These are phyloP conservation scores for Pogoniulus pusillus DNA, from an alignment of 2,797 vertebrate genomes.

Conservation along the genomic window DNA sequence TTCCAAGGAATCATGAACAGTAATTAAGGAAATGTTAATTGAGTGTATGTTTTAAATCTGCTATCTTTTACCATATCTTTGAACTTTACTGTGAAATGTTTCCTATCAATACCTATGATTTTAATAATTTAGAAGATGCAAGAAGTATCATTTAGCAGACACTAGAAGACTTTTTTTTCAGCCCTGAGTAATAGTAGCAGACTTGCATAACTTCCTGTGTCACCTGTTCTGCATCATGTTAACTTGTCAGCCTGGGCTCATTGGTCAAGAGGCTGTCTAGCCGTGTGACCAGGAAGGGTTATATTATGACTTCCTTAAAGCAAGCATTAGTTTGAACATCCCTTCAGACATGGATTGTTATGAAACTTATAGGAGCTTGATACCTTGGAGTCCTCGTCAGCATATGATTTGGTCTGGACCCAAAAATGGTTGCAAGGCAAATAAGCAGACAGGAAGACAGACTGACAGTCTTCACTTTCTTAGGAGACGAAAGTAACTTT, in stretches of 20 bases:
- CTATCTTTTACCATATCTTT: not conserved
- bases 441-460: not conserved
- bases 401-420: not conserved
- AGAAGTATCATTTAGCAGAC: not conserved
- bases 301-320: not conserved
- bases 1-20: not conserved
- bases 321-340: not conserved
- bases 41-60: not conserved
- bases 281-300: not conserved
- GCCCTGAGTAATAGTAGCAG: not conserved
- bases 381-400: not conserved
- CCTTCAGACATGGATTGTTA: not conserved
- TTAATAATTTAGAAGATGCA: not conserved
- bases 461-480: not conserved
- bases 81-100: not conserved
- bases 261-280: not conserved
- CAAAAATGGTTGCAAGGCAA: not conserved
- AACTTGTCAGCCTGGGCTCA: not conserved
- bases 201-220: not conserved
- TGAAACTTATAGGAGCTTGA: not conserved
- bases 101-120: not conserved
- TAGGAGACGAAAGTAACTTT: not conserved
- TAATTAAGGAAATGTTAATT: not conserved
- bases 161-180: not conserved
- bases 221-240: accelerated